Percentiles rank a stretch among this genome's conserved stretches.
phyloP scores from a whole-genome alignment of 35 echinoderm and acorn worm genomes.

The Eucidaris tribuloides region DNA sequence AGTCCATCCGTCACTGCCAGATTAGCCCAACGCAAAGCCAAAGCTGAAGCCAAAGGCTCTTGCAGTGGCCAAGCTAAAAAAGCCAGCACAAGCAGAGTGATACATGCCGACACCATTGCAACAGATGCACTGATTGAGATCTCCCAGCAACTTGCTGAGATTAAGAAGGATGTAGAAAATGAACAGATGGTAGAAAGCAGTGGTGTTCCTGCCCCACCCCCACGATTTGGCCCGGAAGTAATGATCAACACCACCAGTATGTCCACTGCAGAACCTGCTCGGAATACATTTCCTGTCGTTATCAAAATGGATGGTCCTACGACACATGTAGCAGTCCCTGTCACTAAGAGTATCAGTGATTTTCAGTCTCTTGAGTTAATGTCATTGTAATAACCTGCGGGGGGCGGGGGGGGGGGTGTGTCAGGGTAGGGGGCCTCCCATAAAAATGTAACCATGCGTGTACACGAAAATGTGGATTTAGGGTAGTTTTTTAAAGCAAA shows the following conservation, averaged over 20 bases:
- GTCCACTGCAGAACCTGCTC: not conserved
- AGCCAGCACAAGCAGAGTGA: too few relatives aligned
- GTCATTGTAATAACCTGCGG: not conserved
- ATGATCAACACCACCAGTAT: not conserved
- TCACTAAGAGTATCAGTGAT: constrained; percentile 13
- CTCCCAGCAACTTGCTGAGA: constrained; percentile 1
- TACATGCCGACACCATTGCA: constrained; percentile 2
- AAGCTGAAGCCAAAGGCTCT: too few relatives aligned
- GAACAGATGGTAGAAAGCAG: not conserved
- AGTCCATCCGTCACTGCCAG: too few relatives aligned
- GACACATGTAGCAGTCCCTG: not conserved
- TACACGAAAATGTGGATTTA: too few relatives aligned
- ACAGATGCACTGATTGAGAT: constrained; percentile 11
- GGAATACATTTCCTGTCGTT: not conserved
- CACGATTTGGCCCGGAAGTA: not conserved
- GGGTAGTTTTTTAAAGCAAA: too few relatives aligned
- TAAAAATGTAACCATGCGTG: too few relatives aligned
- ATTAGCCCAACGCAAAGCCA: too few relatives aligned
- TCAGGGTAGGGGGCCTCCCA: too few relatives aligned
- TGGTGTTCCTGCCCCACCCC: not conserved
- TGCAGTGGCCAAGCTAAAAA: too few relatives aligned
- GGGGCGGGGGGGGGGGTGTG: too few relatives aligned
- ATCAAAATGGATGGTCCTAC: not conserved
- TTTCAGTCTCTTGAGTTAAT: constrained; percentile 7
- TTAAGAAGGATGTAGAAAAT: not conserved